Conservation (phyloP, 2,113 vertebrate species). For the Pedionomus torquatus region DNA sequence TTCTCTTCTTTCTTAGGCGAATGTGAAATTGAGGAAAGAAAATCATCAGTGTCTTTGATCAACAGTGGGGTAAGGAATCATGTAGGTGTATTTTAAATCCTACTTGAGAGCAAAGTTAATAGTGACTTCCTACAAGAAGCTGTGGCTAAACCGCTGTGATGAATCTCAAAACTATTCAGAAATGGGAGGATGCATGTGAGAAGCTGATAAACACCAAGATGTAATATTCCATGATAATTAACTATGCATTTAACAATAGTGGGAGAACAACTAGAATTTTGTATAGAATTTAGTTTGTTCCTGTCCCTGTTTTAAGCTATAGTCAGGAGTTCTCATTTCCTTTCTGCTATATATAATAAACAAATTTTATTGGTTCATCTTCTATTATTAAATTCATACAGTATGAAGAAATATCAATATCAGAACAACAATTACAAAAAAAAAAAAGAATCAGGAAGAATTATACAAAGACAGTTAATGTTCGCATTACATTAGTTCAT, state of each 20-base stretch:
- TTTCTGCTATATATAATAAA: neutral
- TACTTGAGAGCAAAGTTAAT: conserved; percentile 14
- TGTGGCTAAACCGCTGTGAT: conserved; percentile 20
- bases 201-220: neutral
- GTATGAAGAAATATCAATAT: neutral
- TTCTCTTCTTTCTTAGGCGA: neutral
- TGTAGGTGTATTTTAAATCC: conserved; percentile 1
- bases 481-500: neutral
- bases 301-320: neutral
- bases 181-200: neutral
- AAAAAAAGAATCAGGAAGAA: neutral
- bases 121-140: conserved; percentile 23
- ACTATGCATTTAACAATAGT: neutral
- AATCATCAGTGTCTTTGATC: neutral
- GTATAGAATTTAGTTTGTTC: neutral
- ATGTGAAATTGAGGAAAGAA: neutral
- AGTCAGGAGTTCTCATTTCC: neutral
- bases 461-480: neutral
- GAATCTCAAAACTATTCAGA: conserved; percentile 30
- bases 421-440: neutral
- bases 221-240: conserved; percentile 56
- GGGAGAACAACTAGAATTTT: neutral
- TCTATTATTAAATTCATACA: neutral
- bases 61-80: neutral
- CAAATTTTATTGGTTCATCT: neutral